phyloP scores from a whole-genome alignment of 2,888 invertebrate species.

The Euplexia lucipara region DNA sequence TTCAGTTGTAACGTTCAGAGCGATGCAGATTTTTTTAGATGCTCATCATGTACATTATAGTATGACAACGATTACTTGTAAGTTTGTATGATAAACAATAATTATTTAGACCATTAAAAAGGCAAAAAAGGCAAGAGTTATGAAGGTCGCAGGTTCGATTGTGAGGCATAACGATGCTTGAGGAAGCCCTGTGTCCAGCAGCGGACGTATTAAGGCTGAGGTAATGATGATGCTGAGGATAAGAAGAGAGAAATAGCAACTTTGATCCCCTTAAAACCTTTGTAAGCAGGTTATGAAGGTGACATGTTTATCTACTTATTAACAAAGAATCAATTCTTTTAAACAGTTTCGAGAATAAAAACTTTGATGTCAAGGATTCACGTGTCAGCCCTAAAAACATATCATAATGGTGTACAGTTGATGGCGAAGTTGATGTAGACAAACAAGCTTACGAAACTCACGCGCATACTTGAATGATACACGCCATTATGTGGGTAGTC shows the following conservation, averaged over 20 bases:
- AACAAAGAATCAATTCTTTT: too few species aligned
- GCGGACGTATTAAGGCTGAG: not conserved
- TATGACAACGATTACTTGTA: too few species aligned
- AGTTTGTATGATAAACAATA: too few species aligned
- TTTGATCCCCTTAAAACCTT: too few species aligned
- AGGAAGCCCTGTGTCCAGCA: not conserved
- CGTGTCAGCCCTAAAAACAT: constrained; percentile 32
- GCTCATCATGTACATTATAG: too few species aligned
- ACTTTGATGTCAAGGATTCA: not conserved
- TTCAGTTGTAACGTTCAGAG: too few species aligned
- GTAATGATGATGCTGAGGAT: not conserved
- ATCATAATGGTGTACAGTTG: constrained; percentile 43
- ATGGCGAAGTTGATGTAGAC: constrained; percentile 52
- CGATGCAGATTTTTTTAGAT: too few species aligned
- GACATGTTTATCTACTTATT: not conserved
- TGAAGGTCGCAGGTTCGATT: not conserved
- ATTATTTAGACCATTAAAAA: too few species aligned
- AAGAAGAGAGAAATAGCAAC: too few species aligned
- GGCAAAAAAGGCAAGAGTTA: too few species aligned
- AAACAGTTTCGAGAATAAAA: too few species aligned
- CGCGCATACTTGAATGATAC: constrained; percentile 54
- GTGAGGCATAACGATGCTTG: too few species aligned
- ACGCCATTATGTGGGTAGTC: constrained; percentile 59
- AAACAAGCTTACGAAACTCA: constrained; percentile 61
- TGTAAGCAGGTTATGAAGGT: not conserved